Conservation (phyloP, 2,888 invertebrate genomes). For the Fragum sueziense region DNA sequence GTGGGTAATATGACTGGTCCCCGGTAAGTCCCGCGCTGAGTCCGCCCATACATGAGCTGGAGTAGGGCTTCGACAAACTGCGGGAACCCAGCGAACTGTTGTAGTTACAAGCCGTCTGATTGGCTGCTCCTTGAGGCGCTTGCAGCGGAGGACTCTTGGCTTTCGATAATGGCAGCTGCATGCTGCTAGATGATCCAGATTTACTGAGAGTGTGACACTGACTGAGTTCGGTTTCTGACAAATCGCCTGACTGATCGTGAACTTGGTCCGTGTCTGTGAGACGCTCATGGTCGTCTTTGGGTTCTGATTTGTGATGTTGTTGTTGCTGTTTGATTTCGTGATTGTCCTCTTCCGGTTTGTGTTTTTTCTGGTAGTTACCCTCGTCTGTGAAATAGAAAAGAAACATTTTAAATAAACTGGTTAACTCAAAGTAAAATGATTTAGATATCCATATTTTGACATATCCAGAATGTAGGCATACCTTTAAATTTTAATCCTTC, state of each 20-base stretch:
- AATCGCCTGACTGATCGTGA: slow-evolving; percentile 61
- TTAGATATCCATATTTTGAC: too few species aligned
- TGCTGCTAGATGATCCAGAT: slow-evolving; percentile 58
- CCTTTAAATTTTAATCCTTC: too few species aligned
- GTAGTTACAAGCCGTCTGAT: slow-evolving; percentile 62
- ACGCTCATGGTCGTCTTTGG: slow-evolving; percentile 65
- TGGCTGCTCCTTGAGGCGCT: slow-evolving; percentile 54
- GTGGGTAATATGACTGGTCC: slow-evolving; percentile 76
- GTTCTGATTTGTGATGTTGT: slow-evolving; percentile 43
- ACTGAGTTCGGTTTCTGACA: slow-evolving; percentile 62
- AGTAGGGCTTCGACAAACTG: slow-evolving; percentile 60
- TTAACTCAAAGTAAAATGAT: too few species aligned
- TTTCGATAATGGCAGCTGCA: slow-evolving; percentile 59
- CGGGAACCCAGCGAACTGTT: slow-evolving; percentile 50
- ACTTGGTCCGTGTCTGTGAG: slow-evolving; percentile 53
- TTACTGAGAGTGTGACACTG: slow-evolving; percentile 64
- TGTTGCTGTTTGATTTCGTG: slow-evolving; percentile 31
- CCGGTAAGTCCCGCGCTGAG: slow-evolving; percentile 32
- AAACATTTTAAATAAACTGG: not conserved
- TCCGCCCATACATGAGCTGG: slow-evolving; percentile 67
- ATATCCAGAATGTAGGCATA: too few species aligned
- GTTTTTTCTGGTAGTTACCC: slow-evolving; percentile 61
- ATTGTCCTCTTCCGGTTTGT: slow-evolving; percentile 62
- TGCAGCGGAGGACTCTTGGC: slow-evolving; percentile 62
- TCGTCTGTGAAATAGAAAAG: slow-evolving; percentile 37